phyloP scores from a whole-genome alignment of 2,113 vertebrate genomes.

The Urocolius indicus region DNA sequence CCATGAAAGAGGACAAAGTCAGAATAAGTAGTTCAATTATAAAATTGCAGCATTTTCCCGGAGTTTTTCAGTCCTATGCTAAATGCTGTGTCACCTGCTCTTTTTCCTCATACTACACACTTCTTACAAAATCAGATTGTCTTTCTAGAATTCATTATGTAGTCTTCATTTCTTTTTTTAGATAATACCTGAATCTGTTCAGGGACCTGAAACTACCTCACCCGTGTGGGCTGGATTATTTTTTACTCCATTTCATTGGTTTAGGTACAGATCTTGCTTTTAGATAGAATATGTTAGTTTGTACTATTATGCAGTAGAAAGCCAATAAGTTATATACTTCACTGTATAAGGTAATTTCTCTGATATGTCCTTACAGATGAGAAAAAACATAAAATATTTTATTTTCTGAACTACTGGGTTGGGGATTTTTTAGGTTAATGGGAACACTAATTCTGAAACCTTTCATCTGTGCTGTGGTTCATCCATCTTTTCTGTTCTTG shows the following conservation, averaged over 20 bases:
- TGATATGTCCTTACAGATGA: background rate
- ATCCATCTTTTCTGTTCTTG: background rate
- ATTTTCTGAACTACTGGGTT: background rate
- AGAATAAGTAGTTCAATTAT: background rate
- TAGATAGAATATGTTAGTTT: background rate
- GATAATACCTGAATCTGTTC: background rate
- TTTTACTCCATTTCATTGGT: background rate
- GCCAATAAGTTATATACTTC: background rate
- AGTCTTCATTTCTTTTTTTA: background rate
- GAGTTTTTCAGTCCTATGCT: background rate
- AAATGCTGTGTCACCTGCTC: background rate
- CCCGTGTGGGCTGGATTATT: background rate
- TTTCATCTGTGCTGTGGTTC: background rate
- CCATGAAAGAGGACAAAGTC: background rate
- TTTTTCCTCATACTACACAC: background rate
- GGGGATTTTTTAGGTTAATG: accelerated
- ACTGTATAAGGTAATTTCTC: background rate
- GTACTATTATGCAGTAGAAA: background rate
- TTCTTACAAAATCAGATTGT: background rate
- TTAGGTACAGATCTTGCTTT: background rate
- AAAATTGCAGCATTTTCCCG: background rate
- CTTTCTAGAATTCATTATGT: background rate
- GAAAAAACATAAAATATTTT: background rate
- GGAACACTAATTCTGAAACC: background rate
- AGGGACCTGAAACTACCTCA: background rate